A percentile compares a stretch with the other conserved stretches of the same genome.
phyloP scores from a whole-genome alignment of 1,140 invertebrate genomes.

The Euwallacea fornicatus region DNA sequence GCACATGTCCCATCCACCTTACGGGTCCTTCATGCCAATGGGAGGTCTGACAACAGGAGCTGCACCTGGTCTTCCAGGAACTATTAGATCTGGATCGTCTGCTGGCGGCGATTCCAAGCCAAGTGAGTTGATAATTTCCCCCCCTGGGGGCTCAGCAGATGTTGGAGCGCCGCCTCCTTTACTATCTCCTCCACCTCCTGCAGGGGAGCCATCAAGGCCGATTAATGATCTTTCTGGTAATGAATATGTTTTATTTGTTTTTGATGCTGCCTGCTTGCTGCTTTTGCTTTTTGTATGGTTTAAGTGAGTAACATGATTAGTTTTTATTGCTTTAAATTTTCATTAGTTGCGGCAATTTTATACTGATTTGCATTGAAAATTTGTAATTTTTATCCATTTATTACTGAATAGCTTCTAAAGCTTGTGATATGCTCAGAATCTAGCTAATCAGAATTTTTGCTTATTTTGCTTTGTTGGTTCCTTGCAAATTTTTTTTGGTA shows the following conservation, averaged over 20 bases:
- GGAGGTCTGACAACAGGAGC: conserved; percentile 55
- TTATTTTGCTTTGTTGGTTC: too few species aligned
- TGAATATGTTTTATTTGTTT: conserved; percentile 31
- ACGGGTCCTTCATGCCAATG: conserved; percentile 54
- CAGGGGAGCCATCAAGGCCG: conserved; percentile 43
- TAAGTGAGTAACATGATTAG: too few species aligned
- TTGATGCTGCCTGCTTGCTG: conserved; percentile 14
- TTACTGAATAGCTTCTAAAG: too few species aligned
- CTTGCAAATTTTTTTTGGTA: too few species aligned
- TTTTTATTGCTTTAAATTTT: too few species aligned
- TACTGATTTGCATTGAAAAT: too few species aligned
- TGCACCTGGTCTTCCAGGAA: conserved; percentile 23
- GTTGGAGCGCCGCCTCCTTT: conserved; percentile 43
- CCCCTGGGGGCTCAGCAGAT: conserved; percentile 51
- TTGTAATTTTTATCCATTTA: too few species aligned
- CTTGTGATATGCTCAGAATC: too few species aligned
- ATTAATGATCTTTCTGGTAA: conserved; percentile 57
- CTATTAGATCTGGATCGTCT: conserved; percentile 57
- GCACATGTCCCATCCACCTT: conserved; percentile 56
- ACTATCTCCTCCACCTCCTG: conserved; percentile 45
- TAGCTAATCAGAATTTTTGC: too few species aligned
- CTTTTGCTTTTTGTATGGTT: too few species aligned
- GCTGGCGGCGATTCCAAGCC: conserved; percentile 64
- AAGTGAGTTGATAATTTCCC: conserved; percentile 72
- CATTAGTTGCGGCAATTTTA: too few species aligned